Conservation (phyloP, 2,113 vertebrate species). For the Poecile atricapillus region DNA sequence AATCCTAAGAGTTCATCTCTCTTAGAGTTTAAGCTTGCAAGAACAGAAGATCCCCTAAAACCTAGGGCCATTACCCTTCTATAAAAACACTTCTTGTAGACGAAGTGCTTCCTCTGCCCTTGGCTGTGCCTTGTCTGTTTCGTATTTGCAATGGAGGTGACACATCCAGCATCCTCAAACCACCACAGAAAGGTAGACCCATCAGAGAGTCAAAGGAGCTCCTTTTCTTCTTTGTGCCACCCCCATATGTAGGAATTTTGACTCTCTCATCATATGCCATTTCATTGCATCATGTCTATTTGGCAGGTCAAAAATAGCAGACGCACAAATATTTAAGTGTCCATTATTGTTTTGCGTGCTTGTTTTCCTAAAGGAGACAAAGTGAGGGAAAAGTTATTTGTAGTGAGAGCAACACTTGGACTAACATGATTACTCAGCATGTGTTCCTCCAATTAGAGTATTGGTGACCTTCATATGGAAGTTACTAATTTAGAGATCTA, state of each 20-base stretch:
- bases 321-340: background rate
- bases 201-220: background rate
- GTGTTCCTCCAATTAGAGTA: background rate
- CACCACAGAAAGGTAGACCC: background rate
- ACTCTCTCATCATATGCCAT: background rate
- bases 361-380: background rate
- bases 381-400: background rate
- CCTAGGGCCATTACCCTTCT: background rate
- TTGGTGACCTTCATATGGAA: background rate
- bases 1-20: background rate
- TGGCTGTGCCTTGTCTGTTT: background rate
- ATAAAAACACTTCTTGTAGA: background rate
- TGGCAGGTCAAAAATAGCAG: background rate
- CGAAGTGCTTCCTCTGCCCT: background rate
- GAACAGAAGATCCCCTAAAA: background rate
- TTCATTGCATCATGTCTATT: background rate
- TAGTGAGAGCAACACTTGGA: background rate
- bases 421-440: background rate
- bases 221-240: background rate
- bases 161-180: background rate
- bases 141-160: fast-evolving
- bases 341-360: background rate
- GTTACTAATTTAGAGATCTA: slow-evolving; percentile 24
- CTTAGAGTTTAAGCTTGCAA: background rate
- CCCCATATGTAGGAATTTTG: background rate